A percentile compares a stretch with the other conserved stretches of the same genome.
Evolutionary conservation across 1,140 invertebrate species (phyloP).

Genomic region (Vollenhovia emeryi): DNA sequence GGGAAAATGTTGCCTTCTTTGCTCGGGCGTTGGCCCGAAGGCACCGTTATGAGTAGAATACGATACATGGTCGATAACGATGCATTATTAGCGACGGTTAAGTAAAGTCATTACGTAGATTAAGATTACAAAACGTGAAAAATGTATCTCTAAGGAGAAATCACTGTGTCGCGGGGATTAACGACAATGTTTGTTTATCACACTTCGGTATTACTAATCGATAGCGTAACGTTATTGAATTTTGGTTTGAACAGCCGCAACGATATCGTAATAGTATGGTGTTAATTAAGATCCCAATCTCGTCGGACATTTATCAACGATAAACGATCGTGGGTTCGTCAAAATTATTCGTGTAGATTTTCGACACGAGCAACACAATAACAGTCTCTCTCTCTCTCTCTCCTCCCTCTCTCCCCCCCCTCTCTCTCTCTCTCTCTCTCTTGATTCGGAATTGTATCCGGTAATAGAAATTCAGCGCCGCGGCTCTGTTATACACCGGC

Average conservation of each 20-base stretch:
- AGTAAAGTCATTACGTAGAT: neutral
- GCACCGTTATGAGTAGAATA: neutral
- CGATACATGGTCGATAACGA: neutral
- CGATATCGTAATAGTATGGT: neutral
- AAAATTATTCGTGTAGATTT: conserved; percentile 46
- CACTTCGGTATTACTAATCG: neutral
- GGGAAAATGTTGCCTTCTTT: conserved; percentile 28
- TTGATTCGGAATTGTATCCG: conserved; percentile 27
- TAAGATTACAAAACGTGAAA: neutral
- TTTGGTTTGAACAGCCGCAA: neutral
- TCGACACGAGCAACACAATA: neutral
- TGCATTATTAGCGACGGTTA: neutral
- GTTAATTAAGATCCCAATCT: conserved; percentile 33
- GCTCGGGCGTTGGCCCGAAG: neutral
- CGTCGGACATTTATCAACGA: conserved; percentile 14
- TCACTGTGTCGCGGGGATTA: neutral
- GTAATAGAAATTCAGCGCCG: conserved; percentile 54
- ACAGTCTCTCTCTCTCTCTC: neutral
- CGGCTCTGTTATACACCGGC: conserved; percentile 44
- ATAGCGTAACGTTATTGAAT: neutral
- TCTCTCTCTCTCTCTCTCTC: neutral
- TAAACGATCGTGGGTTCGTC: conserved; percentile 16
- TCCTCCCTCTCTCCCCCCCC: neutral
- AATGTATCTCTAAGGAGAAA: too few relatives aligned
- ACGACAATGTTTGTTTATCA: neutral